These are phyloP conservation scores for Odobenus rosmarus DNA, from an alignment of 2,113 vertebrate genomes.

Conservation along the genomic window DNA sequence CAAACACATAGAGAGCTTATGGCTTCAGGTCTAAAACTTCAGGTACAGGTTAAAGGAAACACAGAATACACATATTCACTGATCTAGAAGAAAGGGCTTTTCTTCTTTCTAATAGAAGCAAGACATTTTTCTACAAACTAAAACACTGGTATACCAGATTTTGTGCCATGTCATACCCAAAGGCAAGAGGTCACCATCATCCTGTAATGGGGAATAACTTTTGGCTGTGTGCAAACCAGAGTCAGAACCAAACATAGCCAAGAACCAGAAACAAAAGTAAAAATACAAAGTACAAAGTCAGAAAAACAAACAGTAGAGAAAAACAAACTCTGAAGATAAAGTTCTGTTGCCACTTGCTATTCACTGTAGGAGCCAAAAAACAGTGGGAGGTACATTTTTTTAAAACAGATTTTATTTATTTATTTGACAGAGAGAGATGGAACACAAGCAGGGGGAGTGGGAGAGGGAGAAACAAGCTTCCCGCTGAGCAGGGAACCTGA, in stretches of 20 bases:
- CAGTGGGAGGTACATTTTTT: neutral
- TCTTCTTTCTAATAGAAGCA: neutral
- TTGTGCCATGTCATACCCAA: neutral
- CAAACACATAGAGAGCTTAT: neutral
- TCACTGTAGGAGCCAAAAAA: neutral
- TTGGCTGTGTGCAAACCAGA: neutral
- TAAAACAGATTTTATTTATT: too few species aligned
- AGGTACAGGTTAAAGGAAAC: neutral
- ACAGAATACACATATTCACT: neutral
- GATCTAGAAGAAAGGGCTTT: neutral
- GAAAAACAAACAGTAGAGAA: constrained; percentile 2
- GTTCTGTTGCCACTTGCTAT: neutral
- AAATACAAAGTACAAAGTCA: neutral
- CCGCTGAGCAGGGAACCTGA: too few species aligned
- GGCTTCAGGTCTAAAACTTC: neutral
- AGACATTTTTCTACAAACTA: neutral
- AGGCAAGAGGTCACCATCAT: neutral
- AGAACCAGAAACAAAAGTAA: neutral
- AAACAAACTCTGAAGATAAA: neutral
- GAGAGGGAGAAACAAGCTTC: too few species aligned
- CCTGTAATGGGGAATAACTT: neutral
- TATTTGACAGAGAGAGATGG: too few species aligned
- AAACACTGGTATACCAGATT: neutral
- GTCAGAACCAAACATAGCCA: neutral
- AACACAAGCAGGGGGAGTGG: too few species aligned